A percentile compares a stretch with the other conserved stretches of the same genome.
Conservation (phyloP, 2,797 vertebrate genomes). For the Odontamblyopus lacepedii region DNA sequence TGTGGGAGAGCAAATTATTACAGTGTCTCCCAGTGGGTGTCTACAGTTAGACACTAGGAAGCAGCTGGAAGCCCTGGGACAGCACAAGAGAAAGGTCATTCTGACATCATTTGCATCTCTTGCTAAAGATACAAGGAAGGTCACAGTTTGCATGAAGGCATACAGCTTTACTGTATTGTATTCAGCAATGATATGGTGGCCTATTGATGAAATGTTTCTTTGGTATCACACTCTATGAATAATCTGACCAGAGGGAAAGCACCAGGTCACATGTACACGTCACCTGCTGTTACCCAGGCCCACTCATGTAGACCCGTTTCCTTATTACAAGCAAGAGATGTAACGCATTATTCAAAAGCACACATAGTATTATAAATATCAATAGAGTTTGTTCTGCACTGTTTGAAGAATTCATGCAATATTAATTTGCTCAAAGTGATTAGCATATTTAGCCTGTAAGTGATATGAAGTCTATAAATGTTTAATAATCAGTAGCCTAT, state of each 20-base stretch:
- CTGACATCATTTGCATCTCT: conserved; percentile 63
- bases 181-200: conserved; percentile 9
- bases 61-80: conserved; percentile 49
- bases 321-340: conserved; percentile 24
- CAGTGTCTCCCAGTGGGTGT: conserved; percentile 40
- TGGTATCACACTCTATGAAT: conserved; percentile 50
- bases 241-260: conserved; percentile 55
- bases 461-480: background rate
- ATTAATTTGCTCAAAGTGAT: background rate
- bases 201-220: conserved; percentile 28
- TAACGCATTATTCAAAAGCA: background rate
- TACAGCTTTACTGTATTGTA: background rate
- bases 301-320: conserved; percentile 25
- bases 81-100: conserved; percentile 57
- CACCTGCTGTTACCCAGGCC: conserved; percentile 24
- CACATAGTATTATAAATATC: background rate
- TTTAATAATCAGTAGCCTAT: background rate
- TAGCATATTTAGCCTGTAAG: background rate
- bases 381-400: background rate
- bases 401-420: background rate
- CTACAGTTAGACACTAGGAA: conserved; percentile 21
- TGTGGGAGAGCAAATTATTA: conserved; percentile 37
- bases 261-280: conserved; percentile 26
- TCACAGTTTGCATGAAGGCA: conserved; percentile 57
- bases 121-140: conserved; percentile 55